Conservation (phyloP, 2,797 vertebrate genomes). For the Erethizon dorsatum region DNA sequence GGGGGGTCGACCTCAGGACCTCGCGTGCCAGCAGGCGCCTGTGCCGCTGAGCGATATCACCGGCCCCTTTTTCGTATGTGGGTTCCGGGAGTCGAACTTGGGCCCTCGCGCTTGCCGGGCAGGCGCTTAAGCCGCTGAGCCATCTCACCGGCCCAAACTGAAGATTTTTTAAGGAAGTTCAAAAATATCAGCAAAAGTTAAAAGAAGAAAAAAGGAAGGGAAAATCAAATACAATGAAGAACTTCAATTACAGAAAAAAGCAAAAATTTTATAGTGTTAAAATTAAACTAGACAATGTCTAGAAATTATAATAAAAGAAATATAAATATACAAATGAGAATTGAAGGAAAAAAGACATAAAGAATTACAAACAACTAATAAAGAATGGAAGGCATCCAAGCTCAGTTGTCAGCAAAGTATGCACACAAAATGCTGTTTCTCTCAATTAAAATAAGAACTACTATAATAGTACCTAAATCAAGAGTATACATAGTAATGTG, state of each 20-base stretch:
- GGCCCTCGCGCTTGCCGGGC: too few species aligned
- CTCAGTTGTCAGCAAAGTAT: background rate
- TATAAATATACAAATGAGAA: background rate
- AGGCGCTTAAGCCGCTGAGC: too few species aligned
- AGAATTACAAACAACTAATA: background rate
- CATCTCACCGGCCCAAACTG: too few species aligned
- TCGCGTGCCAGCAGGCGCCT: too few species aligned
- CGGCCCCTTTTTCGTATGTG: too few species aligned
- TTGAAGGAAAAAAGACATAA: background rate
- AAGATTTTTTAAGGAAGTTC: background rate
- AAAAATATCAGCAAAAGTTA: background rate
- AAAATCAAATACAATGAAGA: background rate
- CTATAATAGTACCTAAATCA: background rate
- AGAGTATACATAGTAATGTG: background rate
- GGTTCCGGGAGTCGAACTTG: too few species aligned
- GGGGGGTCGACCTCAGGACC: too few species aligned
- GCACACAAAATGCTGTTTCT: background rate
- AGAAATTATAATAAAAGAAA: background rate
- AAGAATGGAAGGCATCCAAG: background rate
- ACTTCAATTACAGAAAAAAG: background rate
- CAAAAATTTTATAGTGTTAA: background rate
- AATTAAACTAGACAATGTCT: background rate
- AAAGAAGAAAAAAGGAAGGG: background rate
- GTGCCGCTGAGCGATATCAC: too few species aligned
- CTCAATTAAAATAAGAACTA: background rate